Percentiles rank a stretch among this genome's conserved stretches.
These are phyloP conservation scores for Paedocypris micromegethes DNA, from an alignment of 2,797 vertebrate species.

Conservation along the genomic window DNA sequence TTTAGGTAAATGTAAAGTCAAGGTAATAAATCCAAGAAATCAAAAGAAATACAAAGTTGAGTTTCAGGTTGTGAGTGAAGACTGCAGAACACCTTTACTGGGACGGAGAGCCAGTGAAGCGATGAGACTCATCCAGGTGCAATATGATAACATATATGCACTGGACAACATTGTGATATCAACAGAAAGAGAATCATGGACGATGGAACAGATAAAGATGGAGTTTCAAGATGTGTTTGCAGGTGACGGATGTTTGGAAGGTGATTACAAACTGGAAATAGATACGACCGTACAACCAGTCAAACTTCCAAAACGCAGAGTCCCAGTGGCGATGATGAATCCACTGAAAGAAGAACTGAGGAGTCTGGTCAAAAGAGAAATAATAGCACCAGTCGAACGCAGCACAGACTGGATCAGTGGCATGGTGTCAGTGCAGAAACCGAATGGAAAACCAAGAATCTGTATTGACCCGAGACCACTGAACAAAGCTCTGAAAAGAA, in stretches of 20 bases:
- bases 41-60: conserved; percentile 27
- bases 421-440: conserved; percentile 3
- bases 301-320: neutral
- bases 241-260: neutral
- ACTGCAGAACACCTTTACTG: neutral
- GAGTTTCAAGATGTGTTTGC: conserved; percentile 1
- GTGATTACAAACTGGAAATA: neutral
- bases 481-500: conserved; percentile 3
- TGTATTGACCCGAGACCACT: neutral
- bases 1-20: conserved; percentile 25
- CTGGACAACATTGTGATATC: conserved; percentile 20
- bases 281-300: neutral
- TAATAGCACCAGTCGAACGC: neutral
- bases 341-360: neutral
- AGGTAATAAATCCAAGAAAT: conserved; percentile 41
- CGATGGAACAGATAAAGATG: conserved; percentile 6
- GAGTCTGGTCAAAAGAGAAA: neutral
- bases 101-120: neutral
- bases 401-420: neutral
- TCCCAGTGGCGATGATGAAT: conserved; percentile 3
- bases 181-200: neutral
- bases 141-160: conserved; percentile 24
- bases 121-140: conserved; percentile 34
- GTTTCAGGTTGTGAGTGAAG: conserved; percentile 5
- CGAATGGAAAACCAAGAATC: neutral